phyloP scores from a whole-genome alignment of 2,888 invertebrate genomes.

The Ornithoptera alexandrae region DNA sequence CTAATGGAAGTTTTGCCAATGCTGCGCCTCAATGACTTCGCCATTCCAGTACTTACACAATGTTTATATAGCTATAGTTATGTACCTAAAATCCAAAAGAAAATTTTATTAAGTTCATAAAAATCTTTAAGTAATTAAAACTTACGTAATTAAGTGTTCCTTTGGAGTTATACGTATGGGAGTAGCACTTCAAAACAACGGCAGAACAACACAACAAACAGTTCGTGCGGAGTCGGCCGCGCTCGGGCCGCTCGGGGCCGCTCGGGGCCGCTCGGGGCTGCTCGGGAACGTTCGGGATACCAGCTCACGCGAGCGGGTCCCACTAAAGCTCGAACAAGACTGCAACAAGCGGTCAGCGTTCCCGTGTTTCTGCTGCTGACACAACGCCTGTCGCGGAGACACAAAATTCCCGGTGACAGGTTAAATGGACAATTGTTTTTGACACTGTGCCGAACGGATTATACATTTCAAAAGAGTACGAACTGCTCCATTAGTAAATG shows the following conservation, averaged over 20 bases:
- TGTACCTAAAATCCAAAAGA: no score
- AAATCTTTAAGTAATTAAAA: background rate
- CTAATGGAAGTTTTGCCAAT: no score
- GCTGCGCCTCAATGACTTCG: no score
- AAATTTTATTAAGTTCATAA: no score
- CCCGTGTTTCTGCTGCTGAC: constrained; percentile 29
- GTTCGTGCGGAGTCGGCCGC: constrained; percentile 6
- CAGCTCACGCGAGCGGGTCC: constrained; percentile 15
- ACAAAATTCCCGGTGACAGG: background rate
- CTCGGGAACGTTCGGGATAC: constrained; percentile 17
- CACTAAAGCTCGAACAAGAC: constrained; percentile 26
- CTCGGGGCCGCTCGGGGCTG: constrained; percentile 12
- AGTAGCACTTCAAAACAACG: constrained; percentile 17
- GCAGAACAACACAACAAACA: constrained; percentile 20
- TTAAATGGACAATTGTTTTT: constrained; percentile 1
- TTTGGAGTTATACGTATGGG: background rate
- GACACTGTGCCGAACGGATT: constrained; percentile 13
- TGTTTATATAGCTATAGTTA: no score
- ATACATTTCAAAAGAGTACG: no score
- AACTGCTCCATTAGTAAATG: no score
- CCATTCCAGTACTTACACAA: no score
- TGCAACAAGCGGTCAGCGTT: constrained; percentile 29
- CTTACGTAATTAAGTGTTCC: background rate
- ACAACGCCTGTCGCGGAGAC: constrained; percentile 1
- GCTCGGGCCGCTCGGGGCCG: constrained; percentile 13